A percentile compares a stretch with the other conserved stretches of the same genome.
Conservation (phyloP, 1,140 invertebrate genomes). For the Campoletis sonorensis region DNA sequence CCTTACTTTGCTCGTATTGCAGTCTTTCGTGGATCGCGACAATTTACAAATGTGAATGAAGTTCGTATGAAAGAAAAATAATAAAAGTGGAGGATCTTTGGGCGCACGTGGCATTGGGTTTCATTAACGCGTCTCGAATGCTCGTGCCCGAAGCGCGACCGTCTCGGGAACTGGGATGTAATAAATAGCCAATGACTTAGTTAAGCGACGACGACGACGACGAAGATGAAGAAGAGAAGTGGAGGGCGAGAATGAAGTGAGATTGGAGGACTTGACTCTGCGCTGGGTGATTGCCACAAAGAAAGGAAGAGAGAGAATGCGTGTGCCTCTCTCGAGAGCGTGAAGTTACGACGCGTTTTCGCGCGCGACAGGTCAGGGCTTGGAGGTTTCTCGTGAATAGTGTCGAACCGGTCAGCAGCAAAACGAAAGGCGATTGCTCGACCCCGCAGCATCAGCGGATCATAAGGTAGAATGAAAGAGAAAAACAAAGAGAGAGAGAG, state of each 20-base stretch:
- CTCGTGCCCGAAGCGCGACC: constrained; percentile 46
- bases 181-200: constrained; percentile 72
- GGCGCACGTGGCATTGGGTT: constrained; percentile 51
- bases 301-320: not conserved
- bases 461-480: constrained; percentile 23
- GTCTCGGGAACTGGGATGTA: constrained; percentile 57
- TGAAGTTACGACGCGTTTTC: constrained; percentile 53
- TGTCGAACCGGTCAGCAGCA: constrained; percentile 29
- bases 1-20: too few species aligned
- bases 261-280: constrained; percentile 47
- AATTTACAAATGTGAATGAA: not conserved
- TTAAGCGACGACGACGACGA: constrained; percentile 56
- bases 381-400: not conserved
- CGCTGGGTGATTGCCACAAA: not conserved
- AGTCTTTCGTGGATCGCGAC: not conserved
- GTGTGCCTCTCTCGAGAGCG: constrained; percentile 38
- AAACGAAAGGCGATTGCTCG: constrained; percentile 19
- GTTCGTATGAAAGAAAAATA: constrained; percentile 35
- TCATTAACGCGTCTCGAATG: constrained; percentile 64
- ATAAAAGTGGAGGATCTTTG: constrained; percentile 11
- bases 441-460: not conserved
- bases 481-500: constrained; percentile 32
- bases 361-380: constrained; percentile 37
- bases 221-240: constrained; percentile 47
- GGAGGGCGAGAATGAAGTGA: constrained; percentile 19